These are phyloP conservation scores for Formica exsecta DNA, from an alignment of 1,140 invertebrate species.

Conservation along the genomic window DNA sequence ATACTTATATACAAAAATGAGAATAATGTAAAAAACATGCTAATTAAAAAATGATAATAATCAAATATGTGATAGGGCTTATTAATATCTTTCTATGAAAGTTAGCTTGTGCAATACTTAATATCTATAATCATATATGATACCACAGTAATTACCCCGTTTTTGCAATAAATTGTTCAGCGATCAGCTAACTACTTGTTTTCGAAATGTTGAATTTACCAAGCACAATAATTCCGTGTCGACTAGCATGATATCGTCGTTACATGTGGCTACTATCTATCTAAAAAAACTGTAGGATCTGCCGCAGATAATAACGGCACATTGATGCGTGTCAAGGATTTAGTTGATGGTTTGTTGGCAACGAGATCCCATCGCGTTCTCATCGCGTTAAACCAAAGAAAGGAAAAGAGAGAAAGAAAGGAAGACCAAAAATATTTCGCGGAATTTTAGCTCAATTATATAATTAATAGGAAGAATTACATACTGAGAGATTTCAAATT, in stretches of 20 bases:
- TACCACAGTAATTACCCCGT: too few relatives aligned
- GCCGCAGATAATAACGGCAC: conserved; percentile 63
- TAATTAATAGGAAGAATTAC: background rate
- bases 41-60: too few relatives aligned
- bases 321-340: conserved; percentile 71
- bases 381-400: background rate
- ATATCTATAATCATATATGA: too few relatives aligned
- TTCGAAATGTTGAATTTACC: background rate
- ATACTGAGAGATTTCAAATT: background rate
- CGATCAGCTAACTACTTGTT: too few relatives aligned
- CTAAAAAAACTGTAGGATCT: conserved; percentile 43
- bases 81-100: too few relatives aligned
- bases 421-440: background rate
- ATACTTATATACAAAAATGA: too few relatives aligned
- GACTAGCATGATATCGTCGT: background rate
- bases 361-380: background rate
- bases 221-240: background rate
- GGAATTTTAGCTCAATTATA: background rate
- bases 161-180: too few relatives aligned
- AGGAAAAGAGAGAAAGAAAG: background rate
- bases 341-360: background rate
- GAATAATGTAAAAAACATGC: too few relatives aligned
- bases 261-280: background rate
- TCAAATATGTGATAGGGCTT: too few relatives aligned
- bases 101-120: too few relatives aligned